Evolutionary conservation across 2,888 invertebrate species (phyloP).

Genomic region (Drosophila seclusa): DNA sequence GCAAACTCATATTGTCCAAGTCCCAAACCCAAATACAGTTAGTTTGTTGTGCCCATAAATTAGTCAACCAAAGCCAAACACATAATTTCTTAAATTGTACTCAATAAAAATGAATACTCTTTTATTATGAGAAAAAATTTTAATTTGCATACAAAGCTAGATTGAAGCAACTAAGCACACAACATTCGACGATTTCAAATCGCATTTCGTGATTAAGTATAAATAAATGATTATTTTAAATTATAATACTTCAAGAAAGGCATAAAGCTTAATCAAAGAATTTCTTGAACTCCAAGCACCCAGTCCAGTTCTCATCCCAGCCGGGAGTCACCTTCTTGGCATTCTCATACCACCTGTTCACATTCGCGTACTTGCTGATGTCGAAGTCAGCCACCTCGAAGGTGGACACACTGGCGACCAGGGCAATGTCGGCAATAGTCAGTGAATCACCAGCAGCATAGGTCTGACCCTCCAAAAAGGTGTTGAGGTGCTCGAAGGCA

Average conservation of each 20-base stretch:
- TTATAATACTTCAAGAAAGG: constrained; percentile 9
- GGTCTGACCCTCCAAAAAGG: constrained; percentile 89
- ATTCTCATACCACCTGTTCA: constrained; percentile 88
- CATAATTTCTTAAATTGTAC: constrained; percentile 42
- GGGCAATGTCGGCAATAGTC: constrained; percentile 91
- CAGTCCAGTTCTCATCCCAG: constrained; percentile 87
- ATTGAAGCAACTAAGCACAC: constrained; percentile 43
- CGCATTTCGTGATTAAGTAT: constrained; percentile 42
- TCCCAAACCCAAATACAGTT: neutral
- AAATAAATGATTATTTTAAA: constrained; percentile 42
- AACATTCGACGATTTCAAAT: constrained; percentile 47
- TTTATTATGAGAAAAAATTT: constrained; percentile 48
- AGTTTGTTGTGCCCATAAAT: neutral
- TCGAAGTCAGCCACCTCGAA: constrained; percentile 89
- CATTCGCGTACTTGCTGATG: constrained; percentile 89
- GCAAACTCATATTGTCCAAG: neutral
- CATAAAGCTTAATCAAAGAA: constrained; percentile 67
- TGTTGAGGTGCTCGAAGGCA: constrained; percentile 89
- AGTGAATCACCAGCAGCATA: constrained; percentile 90
- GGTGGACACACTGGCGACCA: constrained; percentile 89
- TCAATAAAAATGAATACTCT: constrained; percentile 67
- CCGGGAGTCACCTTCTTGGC: constrained; percentile 87
- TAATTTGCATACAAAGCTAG: constrained; percentile 16
- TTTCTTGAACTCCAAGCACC: constrained; percentile 86
- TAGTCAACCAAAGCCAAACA: neutral